Evolutionary conservation across 1,140 invertebrate genomes (phyloP).

Genomic region (Drosophila orena): DNA sequence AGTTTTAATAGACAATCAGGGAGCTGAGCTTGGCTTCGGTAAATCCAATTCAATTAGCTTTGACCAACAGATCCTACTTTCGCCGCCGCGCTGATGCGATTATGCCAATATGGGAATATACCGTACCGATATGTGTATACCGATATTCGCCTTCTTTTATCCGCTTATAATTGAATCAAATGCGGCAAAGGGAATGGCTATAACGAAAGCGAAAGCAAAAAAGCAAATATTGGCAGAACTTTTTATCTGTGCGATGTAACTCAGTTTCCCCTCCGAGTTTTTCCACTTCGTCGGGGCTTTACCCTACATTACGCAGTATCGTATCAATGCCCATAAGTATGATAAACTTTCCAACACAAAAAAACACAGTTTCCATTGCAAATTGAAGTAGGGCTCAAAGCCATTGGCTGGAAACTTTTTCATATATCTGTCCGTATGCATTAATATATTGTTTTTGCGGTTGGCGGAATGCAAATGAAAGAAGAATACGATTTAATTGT

Average conservation of each 20-base stretch:
- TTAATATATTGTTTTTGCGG: conserved; percentile 36
- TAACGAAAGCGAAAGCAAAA: conserved; percentile 41
- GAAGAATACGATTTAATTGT: conserved; percentile 39
- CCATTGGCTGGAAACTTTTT: conserved; percentile 29
- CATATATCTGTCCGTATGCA: conserved; percentile 10
- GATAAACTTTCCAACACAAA: conserved; percentile 40
- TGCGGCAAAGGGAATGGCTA: conserved; percentile 41
- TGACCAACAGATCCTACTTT: conserved; percentile 27
- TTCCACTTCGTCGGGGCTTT: conserved; percentile 15
- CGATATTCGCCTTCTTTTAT: conserved; percentile 48
- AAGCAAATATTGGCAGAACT: conserved; percentile 69
- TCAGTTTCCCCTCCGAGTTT: conserved; percentile 36
- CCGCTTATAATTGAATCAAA: conserved; percentile 79
- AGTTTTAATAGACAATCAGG: conserved; percentile 45
- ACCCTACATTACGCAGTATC: conserved; percentile 13
- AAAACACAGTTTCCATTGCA: conserved; percentile 26
- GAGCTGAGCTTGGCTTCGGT: conserved; percentile 30
- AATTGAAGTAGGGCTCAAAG: conserved; percentile 38
- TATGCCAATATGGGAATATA: conserved; percentile 34
- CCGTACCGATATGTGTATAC: conserved; percentile 2
- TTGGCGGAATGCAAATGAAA: conserved; percentile 43
- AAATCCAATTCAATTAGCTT: conserved; percentile 73
- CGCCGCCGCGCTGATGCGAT: conserved; percentile 24
- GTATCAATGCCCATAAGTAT: conserved; percentile 9
- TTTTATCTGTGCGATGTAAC: conserved; percentile 68